Conservation (phyloP, 2,797 vertebrate genomes). For the Cynopterus sphinx region DNA sequence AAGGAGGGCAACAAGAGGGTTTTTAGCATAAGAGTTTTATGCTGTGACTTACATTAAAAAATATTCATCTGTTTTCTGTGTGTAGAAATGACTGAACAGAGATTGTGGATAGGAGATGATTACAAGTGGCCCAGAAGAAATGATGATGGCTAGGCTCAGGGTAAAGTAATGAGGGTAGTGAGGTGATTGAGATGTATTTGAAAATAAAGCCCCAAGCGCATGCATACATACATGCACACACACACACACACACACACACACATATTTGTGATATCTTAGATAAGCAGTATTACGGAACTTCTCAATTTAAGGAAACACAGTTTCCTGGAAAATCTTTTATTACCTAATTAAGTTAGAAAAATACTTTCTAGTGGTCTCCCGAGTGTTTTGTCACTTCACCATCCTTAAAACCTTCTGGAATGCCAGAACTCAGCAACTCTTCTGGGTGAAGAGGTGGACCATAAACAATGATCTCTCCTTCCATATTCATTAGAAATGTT, state of each 20-base stretch:
- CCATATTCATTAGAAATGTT: conserved; percentile 84
- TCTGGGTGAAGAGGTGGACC: conserved; percentile 65
- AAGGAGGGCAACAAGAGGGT: background rate
- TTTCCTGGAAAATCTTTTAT: conserved; percentile 70
- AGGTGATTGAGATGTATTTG: background rate
- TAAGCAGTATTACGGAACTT: conserved; percentile 22
- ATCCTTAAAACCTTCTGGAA: conserved; percentile 49
- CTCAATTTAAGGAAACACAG: conserved; percentile 36
- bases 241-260: no score
- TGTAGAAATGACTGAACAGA: background rate
- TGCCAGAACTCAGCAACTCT: conserved; percentile 64
- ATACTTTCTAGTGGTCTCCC: conserved; percentile 52
- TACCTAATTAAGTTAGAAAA: conserved; percentile 58
- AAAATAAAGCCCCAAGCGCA: background rate
- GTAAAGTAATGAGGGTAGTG: background rate
- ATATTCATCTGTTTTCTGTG: background rate
- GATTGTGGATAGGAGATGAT: no score
- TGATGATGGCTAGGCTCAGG: background rate
- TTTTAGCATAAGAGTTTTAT: background rate
- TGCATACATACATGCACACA: no score
- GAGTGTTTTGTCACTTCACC: conserved; percentile 51
- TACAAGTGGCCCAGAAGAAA: background rate
- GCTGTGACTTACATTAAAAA: background rate
- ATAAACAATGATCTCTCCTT: conserved; percentile 82
- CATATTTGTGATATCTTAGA: background rate